Evolutionary conservation across 2,888 invertebrate genomes (phyloP), one percentile per base, ranked within the genome.

Genomic region (Pocota personata): DNA sequence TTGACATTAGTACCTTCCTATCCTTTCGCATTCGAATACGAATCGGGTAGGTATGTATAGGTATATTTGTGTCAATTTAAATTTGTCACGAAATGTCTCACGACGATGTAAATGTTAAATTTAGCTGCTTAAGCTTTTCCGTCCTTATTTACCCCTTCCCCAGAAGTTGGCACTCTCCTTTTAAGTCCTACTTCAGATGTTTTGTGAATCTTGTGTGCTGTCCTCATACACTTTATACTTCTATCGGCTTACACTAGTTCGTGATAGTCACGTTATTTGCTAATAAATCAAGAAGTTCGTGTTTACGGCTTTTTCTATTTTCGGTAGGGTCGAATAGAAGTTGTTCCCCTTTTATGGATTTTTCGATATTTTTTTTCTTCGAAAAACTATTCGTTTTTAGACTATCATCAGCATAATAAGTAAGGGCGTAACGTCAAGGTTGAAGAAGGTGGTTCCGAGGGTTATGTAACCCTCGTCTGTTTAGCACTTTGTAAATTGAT

Each of bases 191-290:
- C 10, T 62, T 62, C 27, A 14, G n/a, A n/a, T 40, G 12, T n/a
- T 55, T 48, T 62, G 16, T 37, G 14, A 66, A 48, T 35, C 46
- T 67, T 67, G 62, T 67, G 64, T 69, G 67, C 46, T 32, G 27
- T 40, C 60, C 37, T 46, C 21, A 10, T 37, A 14, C 8, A 19
- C 52, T 21, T 24, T 16, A 52, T 43, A 50, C 50, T 24, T 40
- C 19, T 6, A 19, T 37, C 6, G 32, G 16, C 55, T 35, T 30
- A 8, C 30, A 21, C 43, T 43, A 35, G 71, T 66, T 69, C 78
- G 69, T 57, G 75, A 71, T 71, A 71, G 75, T 76, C 82, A 82
- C 73, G 80, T 80, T 80, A 80, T 80, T 73, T 66, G 60, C 73
- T 64, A 73, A 80, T 80, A 80, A 66, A 80, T 80, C 73, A 72